A percentile compares a stretch with the other conserved stretches of the same genome.
These are phyloP conservation scores for Actenoides lindsayi DNA, from an alignment of 2,113 vertebrate species.

Conservation along the genomic window DNA sequence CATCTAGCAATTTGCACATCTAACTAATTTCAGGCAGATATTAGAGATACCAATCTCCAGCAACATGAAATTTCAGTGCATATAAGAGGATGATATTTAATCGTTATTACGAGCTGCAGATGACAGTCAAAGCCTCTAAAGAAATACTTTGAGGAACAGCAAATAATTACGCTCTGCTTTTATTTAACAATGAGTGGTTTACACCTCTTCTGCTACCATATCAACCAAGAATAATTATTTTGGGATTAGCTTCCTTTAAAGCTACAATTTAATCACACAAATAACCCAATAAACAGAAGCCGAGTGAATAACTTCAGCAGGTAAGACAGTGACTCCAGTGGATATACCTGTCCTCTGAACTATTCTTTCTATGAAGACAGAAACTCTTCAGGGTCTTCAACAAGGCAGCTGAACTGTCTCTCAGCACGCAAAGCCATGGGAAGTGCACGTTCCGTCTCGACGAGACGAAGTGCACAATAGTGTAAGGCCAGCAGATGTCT, in stretches of 20 bases:
- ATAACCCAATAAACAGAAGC: constrained; percentile 53
- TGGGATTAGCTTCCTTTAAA: constrained; percentile 34
- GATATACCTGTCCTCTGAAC: constrained; percentile 42
- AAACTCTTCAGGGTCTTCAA: constrained; percentile 4
- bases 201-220: neutral
- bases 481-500: constrained; percentile 34
- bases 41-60: neutral
- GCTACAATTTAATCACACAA: constrained; percentile 18
- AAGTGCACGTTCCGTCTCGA: constrained; percentile 7
- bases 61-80: neutral
- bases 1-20: neutral
- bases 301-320: constrained; percentile 10
- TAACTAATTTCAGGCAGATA: neutral
- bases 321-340: constrained; percentile 39
- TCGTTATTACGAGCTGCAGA: neutral
- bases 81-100: neutral
- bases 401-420: constrained; percentile 26
- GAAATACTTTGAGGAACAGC: constrained; percentile 14
- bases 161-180: constrained; percentile 31
- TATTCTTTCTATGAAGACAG: neutral
- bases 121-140: constrained; percentile 9
- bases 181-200: constrained; percentile 37
- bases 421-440: constrained; percentile 43
- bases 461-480: neutral
- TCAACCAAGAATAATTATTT: constrained; percentile 1